Conservation (phyloP, 1,140 invertebrate genomes). For the Pogonomyrmex barbatus region DNA sequence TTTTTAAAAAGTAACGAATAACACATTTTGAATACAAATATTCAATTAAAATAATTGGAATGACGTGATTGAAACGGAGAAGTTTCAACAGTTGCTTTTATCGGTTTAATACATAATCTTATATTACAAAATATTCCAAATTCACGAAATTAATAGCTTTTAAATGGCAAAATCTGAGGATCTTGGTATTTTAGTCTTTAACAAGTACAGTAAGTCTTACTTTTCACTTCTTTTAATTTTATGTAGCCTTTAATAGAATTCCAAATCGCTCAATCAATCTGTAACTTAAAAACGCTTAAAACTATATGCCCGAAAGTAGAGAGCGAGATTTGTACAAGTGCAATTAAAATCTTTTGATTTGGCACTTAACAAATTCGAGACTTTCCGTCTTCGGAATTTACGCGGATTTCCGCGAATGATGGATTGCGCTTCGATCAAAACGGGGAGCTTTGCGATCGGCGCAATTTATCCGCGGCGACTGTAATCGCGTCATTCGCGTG, state of each 20-base stretch:
- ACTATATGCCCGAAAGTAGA: background rate
- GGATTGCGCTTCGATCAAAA: background rate
- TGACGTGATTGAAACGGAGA: background rate
- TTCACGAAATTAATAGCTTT: background rate
- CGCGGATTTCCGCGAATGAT: background rate
- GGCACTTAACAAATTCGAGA: background rate
- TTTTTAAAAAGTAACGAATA: conserved; percentile 1
- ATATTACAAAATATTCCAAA: background rate
- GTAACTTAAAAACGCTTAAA: background rate
- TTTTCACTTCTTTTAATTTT: background rate
- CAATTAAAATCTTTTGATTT: conserved; percentile 4
- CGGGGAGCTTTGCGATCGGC: background rate
- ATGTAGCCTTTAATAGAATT: background rate
- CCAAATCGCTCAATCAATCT: background rate
- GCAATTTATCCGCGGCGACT: conserved; percentile 19
- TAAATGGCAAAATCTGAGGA: background rate
- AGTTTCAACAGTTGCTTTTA: background rate
- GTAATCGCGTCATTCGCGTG: conserved; percentile 45
- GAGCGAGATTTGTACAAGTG: background rate
- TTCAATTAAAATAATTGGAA: background rate
- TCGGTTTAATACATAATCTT: background rate
- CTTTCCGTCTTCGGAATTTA: conserved; percentile 9
- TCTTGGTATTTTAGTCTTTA: background rate
- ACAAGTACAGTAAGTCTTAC: background rate
- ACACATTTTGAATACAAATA: background rate